Base-by-base conservation (phyloP, 2,113 vertebrate genomes). In the Ranitomeya imitator region DNA sequence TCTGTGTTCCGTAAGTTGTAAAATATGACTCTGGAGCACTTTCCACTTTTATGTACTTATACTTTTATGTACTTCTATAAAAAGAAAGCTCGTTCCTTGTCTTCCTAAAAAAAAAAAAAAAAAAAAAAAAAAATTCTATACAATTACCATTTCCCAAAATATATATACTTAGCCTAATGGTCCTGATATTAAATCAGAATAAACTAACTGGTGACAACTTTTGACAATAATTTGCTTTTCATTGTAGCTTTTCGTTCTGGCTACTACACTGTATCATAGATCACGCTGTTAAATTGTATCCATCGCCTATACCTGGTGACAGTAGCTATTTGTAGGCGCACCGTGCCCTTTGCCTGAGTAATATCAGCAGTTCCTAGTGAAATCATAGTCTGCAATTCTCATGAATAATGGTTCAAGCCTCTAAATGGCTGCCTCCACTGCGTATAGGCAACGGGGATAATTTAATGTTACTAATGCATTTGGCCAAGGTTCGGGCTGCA, bases 371-470 rank as follows among this genome's bases (percentile, higher is more conserved):
- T 57, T 79, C 77, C 77, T 79, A n/a, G 77, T n/a, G 77, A 79
- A 79, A 55, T 79, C 52, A 57, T 79, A 79, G 77, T 45, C 77
- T 79, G 77, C 77, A 57, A 23, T 54, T 2, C 52, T 55, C 21
- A 55, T 14, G 77, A 79, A 57, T 79, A 79, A 55, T 79, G 77
- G 77, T 57, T 57, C 77, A 21, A 21, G 19, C 77, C 51, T 55
- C 77, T 55, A 55, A 79, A 79, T 79, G 52, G 51, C 52, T 79
- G n/a, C 52, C 52, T 79, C 52, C 57, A 37, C 78, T 81, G 73
- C 9, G 73, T 76, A 76, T 76, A 76, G 73, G 73, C 73, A 76
- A 52, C 73, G 52, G 73, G 73, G 73, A 76, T 76, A 76, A 76
- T 76, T 81, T 26, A 81, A 81, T 21, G 59, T 61, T 31, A 37